Base-by-base conservation (phyloP, 2,113 vertebrate genomes). In the Zingel zingel region DNA sequence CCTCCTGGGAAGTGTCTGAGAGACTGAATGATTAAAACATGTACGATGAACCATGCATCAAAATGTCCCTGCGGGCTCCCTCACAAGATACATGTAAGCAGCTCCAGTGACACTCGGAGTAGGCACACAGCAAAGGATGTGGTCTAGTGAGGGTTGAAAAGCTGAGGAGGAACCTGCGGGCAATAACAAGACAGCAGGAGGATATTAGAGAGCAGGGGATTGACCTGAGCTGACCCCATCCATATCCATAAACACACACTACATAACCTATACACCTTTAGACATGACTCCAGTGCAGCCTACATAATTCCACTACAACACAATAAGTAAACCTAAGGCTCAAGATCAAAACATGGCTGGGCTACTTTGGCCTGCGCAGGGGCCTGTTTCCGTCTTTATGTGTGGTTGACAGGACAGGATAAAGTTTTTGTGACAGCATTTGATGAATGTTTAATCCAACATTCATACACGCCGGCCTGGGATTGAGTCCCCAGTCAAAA, bases 361-460 rank as follows among this genome's bases (percentile, higher is more conserved):
- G 74, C 80, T 82, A 63, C 81, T 85, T 71, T 77, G 84, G 82
- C 85, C 88, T 57, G 62, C 10, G 1, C 25, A 1, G 23, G 51
- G 73, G 67, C 67, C 69, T 75, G 71, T 77, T 84, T 90, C 81
- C 50, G 2, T 85, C 83, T 88, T 75, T 76, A 70, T 85, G 78
- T 85, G 87, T 59, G 86, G 82, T 53, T 94, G 89, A 91, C 91
- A 91, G 89, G 90, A 92, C 89, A 87, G 77, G 93, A 93, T 94
- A 92, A 94, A 94, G 93, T 94, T 94, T 92, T 91, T 90, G 93
- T 95, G 94, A 96, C 95, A 95, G 94, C 86, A 85, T 92, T 91
- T 92, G 94, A 95, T 95, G 88, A 95, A 95, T 94, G 93, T 94
- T 95, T 95, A 94, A 96, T 95, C 93, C 88, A 86, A 95, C 94